Percentiles rank a stretch among this genome's conserved stretches.
Conservation (phyloP, 2,797 vertebrate genomes). For the Mus spretus region DNA sequence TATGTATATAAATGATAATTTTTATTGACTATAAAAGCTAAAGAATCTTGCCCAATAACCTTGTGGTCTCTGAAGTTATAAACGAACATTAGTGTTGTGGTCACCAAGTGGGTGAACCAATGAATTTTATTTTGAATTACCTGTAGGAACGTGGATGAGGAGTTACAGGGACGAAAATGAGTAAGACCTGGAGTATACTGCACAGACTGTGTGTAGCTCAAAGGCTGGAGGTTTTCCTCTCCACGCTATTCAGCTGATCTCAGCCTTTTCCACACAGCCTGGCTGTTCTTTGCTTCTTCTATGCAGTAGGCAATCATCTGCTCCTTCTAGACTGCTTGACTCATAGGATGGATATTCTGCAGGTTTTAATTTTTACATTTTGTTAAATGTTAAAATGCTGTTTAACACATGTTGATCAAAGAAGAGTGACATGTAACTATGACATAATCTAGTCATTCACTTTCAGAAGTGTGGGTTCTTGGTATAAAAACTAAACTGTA, state of each 20-base stretch:
- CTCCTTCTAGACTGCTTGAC: neutral
- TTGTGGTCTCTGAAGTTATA: neutral
- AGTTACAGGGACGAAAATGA: neutral
- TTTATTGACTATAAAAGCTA: neutral
- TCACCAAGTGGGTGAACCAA: neutral
- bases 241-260: neutral
- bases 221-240: neutral
- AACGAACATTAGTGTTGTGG: neutral
- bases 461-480: neutral
- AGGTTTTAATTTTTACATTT: neutral
- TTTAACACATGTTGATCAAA: neutral
- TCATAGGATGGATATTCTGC: neutral
- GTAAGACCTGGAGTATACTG: rapidly evolving
- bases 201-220: neutral
- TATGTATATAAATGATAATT: neutral
- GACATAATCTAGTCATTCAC: neutral
- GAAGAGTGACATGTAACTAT: neutral
- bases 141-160: neutral
- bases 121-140: neutral
- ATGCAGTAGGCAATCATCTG: neutral
- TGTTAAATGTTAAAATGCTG: too few species aligned
- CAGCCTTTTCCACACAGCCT: neutral
- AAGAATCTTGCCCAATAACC: neutral
- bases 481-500: neutral
- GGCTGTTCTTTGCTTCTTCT: neutral